phyloP scores from a whole-genome alignment of 2,113 vertebrate species.

The Barbus barbus region DNA sequence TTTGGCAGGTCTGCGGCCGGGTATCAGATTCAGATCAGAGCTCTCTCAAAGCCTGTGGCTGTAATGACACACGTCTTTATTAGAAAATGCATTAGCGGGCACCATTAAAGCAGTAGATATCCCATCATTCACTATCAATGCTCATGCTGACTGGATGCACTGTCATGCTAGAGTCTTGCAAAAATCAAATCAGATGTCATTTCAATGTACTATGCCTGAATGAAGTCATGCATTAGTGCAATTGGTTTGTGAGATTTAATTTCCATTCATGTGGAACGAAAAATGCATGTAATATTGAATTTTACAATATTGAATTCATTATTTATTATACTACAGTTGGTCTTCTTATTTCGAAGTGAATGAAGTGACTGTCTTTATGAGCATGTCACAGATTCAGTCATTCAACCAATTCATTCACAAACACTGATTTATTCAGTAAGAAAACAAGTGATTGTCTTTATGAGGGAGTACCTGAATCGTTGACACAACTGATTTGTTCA shows the following conservation, averaged over 20 bases:
- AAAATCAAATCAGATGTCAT: background rate
- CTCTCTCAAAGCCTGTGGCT: constrained; percentile 48
- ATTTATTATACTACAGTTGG: background rate
- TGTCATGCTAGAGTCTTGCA: background rate
- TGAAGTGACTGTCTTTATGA: too few relatives aligned
- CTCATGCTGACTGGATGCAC: constrained; percentile 24
- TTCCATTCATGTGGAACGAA: background rate
- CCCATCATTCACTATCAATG: constrained; percentile 23
- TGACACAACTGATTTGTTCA: too few relatives aligned
- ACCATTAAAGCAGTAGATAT: constrained; percentile 30
- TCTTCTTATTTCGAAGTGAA: background rate
- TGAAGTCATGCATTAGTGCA: background rate
- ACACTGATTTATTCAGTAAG: background rate
- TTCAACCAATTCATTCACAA: background rate
- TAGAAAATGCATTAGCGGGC: constrained; percentile 46
- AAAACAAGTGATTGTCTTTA: background rate
- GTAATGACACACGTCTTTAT: constrained; percentile 20
- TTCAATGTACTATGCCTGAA: background rate
- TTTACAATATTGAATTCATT: background rate
- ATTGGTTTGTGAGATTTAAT: background rate
- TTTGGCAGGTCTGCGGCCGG: constrained; percentile 59
- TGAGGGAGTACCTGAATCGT: too few relatives aligned
- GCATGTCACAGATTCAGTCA: background rate
- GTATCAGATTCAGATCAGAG: constrained; percentile 68
- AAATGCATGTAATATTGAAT: background rate